Evolutionary conservation across 2,113 vertebrate species (phyloP).

Genomic region (Odobenus rosmarus): DNA sequence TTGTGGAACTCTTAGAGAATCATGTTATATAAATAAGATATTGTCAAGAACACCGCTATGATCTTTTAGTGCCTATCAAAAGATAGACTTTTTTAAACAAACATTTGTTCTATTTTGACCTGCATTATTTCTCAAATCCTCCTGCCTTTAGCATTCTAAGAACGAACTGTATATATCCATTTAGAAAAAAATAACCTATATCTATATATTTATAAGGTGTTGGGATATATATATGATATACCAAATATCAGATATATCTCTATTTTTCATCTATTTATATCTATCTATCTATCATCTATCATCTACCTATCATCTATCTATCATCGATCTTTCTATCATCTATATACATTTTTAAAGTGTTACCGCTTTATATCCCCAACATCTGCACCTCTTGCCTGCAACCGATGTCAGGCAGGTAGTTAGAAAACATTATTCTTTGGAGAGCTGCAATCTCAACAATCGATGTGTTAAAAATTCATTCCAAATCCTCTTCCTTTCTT

Average conservation of each 20-base stretch:
- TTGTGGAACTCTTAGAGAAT: not conserved
- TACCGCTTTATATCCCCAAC: rapidly evolving
- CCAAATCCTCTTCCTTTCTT: not conserved
- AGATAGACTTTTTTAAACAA: not conserved
- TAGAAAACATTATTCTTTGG: not conserved
- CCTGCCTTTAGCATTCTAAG: not conserved
- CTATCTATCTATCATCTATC: not conserved
- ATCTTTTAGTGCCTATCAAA: not conserved
- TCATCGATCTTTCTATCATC: not conserved
- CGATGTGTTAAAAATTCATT: not conserved
- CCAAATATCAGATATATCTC: not conserved
- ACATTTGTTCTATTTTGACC: not conserved
- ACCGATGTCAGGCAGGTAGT: not conserved
- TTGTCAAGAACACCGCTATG: not conserved
- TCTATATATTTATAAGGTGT: not conserved
- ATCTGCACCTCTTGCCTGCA: not conserved
- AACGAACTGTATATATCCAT: not conserved
- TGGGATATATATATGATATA: not conserved
- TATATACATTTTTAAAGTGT: not conserved
- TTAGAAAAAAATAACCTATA: not conserved
- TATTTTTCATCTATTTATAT: not conserved
- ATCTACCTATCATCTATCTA: not conserved
- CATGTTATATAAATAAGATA: not conserved
- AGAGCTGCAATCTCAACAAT: not conserved
- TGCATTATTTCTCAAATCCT: not conserved